phyloP scores from a whole-genome alignment of 2,888 invertebrate genomes.

The Criorhina ranunculi region DNA sequence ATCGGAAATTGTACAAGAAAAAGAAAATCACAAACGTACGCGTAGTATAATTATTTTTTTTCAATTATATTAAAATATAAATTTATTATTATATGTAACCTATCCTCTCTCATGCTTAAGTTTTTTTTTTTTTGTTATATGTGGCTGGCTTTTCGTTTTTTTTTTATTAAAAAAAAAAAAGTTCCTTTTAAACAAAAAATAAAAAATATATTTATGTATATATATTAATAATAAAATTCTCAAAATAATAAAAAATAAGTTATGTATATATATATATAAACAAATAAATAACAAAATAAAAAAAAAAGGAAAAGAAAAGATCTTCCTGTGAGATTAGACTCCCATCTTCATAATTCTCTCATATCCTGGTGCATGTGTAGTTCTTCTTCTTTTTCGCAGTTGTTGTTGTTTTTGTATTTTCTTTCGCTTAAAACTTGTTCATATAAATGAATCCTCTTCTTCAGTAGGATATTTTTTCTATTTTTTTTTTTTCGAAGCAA shows the following conservation, averaged over 20 bases:
- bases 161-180: background rate
- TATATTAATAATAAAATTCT: slow-evolving; percentile 60
- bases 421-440: slow-evolving; percentile 10
- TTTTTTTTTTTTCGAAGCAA: slow-evolving; percentile 11
- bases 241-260: slow-evolving; percentile 73
- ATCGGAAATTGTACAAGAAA: slow-evolving; percentile 51
- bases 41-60: slow-evolving; percentile 5
- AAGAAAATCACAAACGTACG: slow-evolving; percentile 28
- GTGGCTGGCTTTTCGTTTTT: slow-evolving; percentile 40
- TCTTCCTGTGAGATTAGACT: slow-evolving; percentile 58
- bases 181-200: slow-evolving; percentile 49
- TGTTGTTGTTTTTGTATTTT: slow-evolving; percentile 11
- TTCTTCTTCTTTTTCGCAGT: slow-evolving; percentile 2
- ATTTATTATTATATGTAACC: slow-evolving; percentile 11
- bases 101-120: slow-evolving; percentile 31
- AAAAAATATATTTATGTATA: slow-evolving; percentile 46
- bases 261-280: slow-evolving; percentile 54
- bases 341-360: slow-evolving; percentile 9
- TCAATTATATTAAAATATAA: slow-evolving; percentile 25
- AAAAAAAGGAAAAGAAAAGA: slow-evolving; percentile 52
- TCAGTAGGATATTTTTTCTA: slow-evolving; percentile 11
- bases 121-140: slow-evolving; percentile 24
- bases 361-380: slow-evolving; percentile 29
- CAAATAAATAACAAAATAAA: slow-evolving; percentile 62
- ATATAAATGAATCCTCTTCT: slow-evolving; percentile 11